Evolutionary conservation across 2,113 vertebrate genomes (phyloP), one percentile per base, ranked within the genome.

Genomic region (Castor canadensis): DNA sequence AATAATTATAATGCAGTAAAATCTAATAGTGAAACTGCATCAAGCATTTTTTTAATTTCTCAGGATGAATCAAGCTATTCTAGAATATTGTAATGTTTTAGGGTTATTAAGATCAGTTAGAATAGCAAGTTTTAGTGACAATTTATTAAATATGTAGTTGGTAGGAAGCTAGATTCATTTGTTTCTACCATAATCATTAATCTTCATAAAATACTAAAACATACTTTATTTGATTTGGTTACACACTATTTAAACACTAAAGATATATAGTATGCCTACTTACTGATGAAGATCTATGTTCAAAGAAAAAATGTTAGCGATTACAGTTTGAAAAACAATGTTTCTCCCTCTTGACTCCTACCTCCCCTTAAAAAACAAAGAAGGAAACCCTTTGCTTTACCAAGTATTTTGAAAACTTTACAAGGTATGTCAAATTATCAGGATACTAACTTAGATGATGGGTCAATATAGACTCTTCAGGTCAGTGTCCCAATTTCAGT

Each of bases 381-480:
- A 71, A 60, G 64, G 12, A 47, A n/a, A n/a, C 17, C 11, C 19
- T 85, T 91, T 84, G n/a, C 62, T 87, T 67, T 88, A 47, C 64
- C 80, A 82, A 92, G 6, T 87, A 67, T 77, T 96, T 83, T 93
- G 54, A 93, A 95, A 87, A 89, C 72, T 56, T 84, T 69, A 67
- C 16, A 43, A 71, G 64, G 9, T 66, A 75, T 49, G 9, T 60
- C 32, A 69, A 20, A 82, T 94, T 80, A 75, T 28, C 76, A 26
- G 79, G 26, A 54, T 81, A 47, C n/a, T 67, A 45, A 43, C 16
- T 77, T 83, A 88, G 35, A 30, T 66, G 38, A 43, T 93, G 19
- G 17, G 26, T 82, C 75, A 56, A 71, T 77, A n/a, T 4, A 43
- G 45, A 75, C 13, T 62, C 10, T 82, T 82, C 28, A 69, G 64